These are phyloP conservation scores for Oenanthe melanoleuca DNA, from an alignment of 2,113 vertebrate genomes.

Conservation along the genomic window DNA sequence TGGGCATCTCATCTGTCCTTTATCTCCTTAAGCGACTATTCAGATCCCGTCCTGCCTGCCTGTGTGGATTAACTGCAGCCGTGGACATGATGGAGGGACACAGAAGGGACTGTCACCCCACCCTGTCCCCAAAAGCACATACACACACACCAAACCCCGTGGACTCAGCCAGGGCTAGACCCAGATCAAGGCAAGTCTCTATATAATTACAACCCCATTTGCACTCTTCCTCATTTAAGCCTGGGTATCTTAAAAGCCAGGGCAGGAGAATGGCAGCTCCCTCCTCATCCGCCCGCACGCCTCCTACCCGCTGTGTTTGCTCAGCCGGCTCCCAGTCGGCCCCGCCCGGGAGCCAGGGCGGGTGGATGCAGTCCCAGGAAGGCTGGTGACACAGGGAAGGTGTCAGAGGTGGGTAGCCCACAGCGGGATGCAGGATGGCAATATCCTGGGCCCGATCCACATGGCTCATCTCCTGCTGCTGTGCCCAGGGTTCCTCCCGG, in stretches of 20 bases:
- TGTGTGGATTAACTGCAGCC: not conserved
- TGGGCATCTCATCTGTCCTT: not conserved
- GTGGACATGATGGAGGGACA: rapidly evolving
- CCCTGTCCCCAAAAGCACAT: not conserved
- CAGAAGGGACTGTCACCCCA: not conserved
- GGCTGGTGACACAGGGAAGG: not conserved
- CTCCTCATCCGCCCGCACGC: rapidly evolving
- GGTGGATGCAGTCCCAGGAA: not conserved
- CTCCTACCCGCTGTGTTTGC: not conserved
- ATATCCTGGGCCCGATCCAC: not conserved
- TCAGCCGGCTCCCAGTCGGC: not conserved
- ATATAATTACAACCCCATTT: rapidly evolving
- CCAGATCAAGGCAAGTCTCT: not conserved
- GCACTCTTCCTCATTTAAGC: not conserved
- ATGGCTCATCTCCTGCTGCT: not conserved
- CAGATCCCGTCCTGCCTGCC: not conserved
- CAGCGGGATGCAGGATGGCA: not conserved
- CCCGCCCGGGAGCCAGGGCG: rapidly evolving
- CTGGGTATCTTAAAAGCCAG: not conserved
- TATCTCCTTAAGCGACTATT: not conserved
- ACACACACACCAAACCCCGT: not conserved
- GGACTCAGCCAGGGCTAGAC: not conserved
- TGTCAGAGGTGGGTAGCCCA: rapidly evolving
- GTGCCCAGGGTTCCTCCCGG: rapidly evolving
- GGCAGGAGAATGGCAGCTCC: not conserved